phyloP scores from a whole-genome alignment of 2,888 invertebrate species.

The Charanyca ferruginea region DNA sequence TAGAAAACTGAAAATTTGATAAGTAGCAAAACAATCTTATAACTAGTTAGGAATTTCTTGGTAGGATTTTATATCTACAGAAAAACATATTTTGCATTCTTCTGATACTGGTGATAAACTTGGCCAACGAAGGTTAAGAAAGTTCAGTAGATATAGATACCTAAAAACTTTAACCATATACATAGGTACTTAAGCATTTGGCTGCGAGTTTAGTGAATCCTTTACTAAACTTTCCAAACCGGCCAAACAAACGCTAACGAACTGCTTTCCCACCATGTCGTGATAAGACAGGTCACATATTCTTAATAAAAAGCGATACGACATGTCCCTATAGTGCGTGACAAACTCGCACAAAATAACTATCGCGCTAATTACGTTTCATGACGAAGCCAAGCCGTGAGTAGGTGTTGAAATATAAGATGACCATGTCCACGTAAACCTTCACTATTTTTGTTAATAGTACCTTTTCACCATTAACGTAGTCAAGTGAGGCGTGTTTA shows the following conservation, averaged over 20 bases:
- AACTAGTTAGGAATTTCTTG: background rate
- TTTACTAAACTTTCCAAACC: background rate
- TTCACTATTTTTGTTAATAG: constrained; percentile 15
- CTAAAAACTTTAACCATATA: background rate
- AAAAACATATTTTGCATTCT: background rate
- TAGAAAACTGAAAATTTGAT: background rate
- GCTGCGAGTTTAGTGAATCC: background rate
- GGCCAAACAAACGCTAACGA: background rate
- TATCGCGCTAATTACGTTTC: constrained; percentile 22
- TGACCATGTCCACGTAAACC: constrained; percentile 7
- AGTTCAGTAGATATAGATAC: background rate
- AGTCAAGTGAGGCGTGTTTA: constrained; percentile 24
- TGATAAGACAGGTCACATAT: constrained; percentile 6
- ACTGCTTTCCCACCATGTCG: background rate
- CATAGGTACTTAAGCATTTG: too few relatives aligned
- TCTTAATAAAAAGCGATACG: background rate
- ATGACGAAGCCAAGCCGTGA: constrained; percentile 11
- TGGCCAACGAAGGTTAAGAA: background rate
- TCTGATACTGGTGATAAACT: background rate
- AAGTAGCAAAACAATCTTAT: background rate
- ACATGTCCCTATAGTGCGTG: constrained; percentile 4
- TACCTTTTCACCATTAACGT: constrained; percentile 1
- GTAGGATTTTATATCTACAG: background rate
- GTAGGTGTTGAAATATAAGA: constrained; percentile 18
- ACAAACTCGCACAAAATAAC: constrained; percentile 9